These are phyloP conservation scores for Leptinotarsa lineolata DNA, from an alignment of 1,140 invertebrate species.

Conservation along the genomic window DNA sequence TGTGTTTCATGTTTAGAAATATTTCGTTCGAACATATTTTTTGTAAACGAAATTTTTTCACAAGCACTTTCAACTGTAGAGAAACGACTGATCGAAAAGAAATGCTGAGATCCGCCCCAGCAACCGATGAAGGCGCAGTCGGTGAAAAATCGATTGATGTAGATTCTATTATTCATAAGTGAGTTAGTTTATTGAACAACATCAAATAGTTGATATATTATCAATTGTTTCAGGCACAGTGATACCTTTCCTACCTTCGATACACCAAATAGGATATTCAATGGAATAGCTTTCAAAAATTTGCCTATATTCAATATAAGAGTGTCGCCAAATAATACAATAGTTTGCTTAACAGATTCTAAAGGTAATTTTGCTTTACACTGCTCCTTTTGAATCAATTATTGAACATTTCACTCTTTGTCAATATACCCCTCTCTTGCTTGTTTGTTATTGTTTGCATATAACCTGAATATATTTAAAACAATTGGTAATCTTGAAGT, in stretches of 20 bases:
- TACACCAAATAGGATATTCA: slow-evolving; percentile 74
- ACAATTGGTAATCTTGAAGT: too few relatives aligned
- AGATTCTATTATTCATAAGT: slow-evolving; percentile 58
- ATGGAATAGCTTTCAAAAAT: slow-evolving; percentile 77
- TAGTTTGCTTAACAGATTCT: slow-evolving; percentile 73
- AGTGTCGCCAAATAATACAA: slow-evolving; percentile 85
- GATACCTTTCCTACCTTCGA: slow-evolving; percentile 75
- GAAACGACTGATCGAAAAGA: slow-evolving; percentile 64
- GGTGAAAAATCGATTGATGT: slow-evolving; percentile 68
- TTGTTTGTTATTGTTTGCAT: too few relatives aligned
- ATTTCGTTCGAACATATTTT: not conserved
- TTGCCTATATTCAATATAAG: slow-evolving; percentile 83
- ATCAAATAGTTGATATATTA: slow-evolving; percentile 28
- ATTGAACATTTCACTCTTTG: too few relatives aligned
- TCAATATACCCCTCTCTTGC: too few relatives aligned
- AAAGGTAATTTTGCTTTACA: slow-evolving; percentile 59
- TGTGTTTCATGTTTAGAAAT: slow-evolving; percentile 13
- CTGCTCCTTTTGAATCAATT: not conserved
- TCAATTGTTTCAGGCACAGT: slow-evolving; percentile 62
- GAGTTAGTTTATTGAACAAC: slow-evolving; percentile 23
- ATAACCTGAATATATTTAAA: too few relatives aligned
- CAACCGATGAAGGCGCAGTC: slow-evolving; percentile 68
- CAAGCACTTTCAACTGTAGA: slow-evolving; percentile 40
- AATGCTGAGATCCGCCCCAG: slow-evolving; percentile 62
- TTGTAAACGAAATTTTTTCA: slow-evolving; percentile 29